Percentiles rank a stretch among this genome's conserved stretches.
Conservation (phyloP, 92 coral and sea anemone genomes). For the Isaurus tuberculatus region DNA sequence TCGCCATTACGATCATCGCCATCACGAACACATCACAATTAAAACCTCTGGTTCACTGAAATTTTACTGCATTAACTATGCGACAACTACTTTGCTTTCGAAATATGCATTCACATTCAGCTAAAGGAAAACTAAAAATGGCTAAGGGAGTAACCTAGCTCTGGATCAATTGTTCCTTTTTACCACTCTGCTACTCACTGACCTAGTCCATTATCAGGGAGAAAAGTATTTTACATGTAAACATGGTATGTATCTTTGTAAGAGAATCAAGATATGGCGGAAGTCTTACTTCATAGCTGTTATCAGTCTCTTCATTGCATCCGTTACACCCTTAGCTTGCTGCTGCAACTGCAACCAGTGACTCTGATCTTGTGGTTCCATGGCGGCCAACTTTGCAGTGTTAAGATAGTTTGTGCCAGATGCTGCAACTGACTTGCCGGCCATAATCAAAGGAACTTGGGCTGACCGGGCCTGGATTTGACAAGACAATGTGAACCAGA, state of each 20-base stretch:
- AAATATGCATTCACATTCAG: too few species aligned
- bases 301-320: slow-evolving; percentile 95
- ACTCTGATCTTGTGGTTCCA: slow-evolving; percentile 82
- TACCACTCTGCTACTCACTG: too few species aligned
- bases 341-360: slow-evolving; percentile 90
- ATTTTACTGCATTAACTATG: too few species aligned
- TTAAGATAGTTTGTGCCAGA: slow-evolving; percentile 92
- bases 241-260: neutral
- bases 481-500: neutral
- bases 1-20: too few species aligned
- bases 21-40: too few species aligned
- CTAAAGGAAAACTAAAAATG: too few species aligned
- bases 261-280: neutral
- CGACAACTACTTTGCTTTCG: too few species aligned
- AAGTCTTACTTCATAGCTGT: slow-evolving; percentile 90
- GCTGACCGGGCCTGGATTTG: slow-evolving; percentile 92
- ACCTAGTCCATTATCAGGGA: too few species aligned
- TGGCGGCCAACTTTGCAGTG: slow-evolving; percentile 88
- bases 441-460: slow-evolving; percentile 97
- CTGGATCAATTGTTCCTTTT: too few species aligned
- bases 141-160: too few species aligned
- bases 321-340: slow-evolving; percentile 94
- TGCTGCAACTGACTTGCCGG: slow-evolving; percentile 94
- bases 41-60: too few species aligned
- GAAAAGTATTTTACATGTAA: too few species aligned